phyloP scores from a whole-genome alignment of 2,888 invertebrate species.

The Lithophane ornitopus region DNA sequence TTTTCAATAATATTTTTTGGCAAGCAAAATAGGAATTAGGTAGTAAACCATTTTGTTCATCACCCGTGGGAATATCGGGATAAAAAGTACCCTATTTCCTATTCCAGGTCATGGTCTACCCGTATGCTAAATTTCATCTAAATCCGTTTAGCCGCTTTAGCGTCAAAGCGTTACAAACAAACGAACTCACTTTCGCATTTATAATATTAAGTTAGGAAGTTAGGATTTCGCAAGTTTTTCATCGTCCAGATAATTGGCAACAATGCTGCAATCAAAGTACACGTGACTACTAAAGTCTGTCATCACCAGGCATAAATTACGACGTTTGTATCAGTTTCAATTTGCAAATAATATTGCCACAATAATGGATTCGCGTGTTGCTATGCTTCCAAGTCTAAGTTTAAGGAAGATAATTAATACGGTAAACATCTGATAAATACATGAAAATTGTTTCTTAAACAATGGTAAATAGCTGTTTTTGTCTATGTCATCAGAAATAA shows the following conservation, averaged over 20 bases:
- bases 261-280: slow-evolving; percentile 5
- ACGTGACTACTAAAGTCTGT: slow-evolving; percentile 2
- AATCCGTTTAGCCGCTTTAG: too few species aligned
- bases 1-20: neutral
- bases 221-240: neutral
- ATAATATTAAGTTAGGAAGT: too few species aligned
- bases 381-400: slow-evolving; percentile 1
- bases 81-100: too few species aligned
- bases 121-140: too few species aligned
- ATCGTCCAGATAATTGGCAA: slow-evolving; percentile 4
- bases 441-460: slow-evolving; percentile 21
- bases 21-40: neutral
- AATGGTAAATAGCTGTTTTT: slow-evolving; percentile 1
- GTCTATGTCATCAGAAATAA: slow-evolving; percentile 4
- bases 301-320: slow-evolving; percentile 7
- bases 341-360: slow-evolving; percentile 26
- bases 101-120: too few species aligned
- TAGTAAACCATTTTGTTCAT: too few species aligned
- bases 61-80: too few species aligned
- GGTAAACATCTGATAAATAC: slow-evolving; percentile 24
- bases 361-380: slow-evolving; percentile 33
- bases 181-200: too few species aligned
- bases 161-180: too few species aligned
- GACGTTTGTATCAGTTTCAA: slow-evolving; percentile 3
- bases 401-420: neutral